phyloP scores from a whole-genome alignment of 2,797 vertebrate genomes.

The Nyctalus aviator region DNA sequence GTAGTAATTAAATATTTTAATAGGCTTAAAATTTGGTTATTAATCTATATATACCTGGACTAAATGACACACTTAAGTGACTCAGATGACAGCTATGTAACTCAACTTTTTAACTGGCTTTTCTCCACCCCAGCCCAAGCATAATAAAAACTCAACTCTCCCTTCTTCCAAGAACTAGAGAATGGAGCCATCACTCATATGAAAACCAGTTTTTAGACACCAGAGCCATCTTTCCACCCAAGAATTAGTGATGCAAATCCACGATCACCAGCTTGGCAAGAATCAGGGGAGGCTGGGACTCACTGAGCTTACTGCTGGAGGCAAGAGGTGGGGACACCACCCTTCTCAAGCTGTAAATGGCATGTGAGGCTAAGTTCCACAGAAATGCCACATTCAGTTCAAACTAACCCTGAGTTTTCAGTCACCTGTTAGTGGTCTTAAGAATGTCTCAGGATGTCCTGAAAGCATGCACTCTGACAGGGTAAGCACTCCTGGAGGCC shows the following conservation, averaged over 20 bases:
- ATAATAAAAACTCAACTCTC: conserved; percentile 50
- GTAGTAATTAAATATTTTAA: conserved; percentile 69
- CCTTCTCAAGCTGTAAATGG: neutral
- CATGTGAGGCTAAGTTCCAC: neutral
- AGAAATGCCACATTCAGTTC: neutral
- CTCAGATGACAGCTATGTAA: conserved; percentile 47
- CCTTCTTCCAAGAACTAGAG: conserved; percentile 44
- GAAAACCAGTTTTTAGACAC: neutral
- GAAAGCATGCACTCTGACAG: conserved; percentile 9
- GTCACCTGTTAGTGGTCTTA: neutral
- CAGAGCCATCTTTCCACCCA: neutral
- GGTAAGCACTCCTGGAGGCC: neutral
- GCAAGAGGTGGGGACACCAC: neutral
- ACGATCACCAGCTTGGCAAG: neutral
- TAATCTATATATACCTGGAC: conserved; percentile 8
- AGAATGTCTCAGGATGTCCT: conserved; percentile 8
- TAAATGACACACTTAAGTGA: conserved; percentile 59
- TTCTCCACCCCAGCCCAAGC: conserved; percentile 46
- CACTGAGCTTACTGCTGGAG: neutral
- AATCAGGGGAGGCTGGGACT: neutral
- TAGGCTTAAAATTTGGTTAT: conserved; percentile 61
- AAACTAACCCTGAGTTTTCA: neutral
- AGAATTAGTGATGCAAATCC: neutral
- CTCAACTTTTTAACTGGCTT: conserved; percentile 44
- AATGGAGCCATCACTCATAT: neutral